phyloP scores from a whole-genome alignment of 2,888 invertebrate species.

The Coremacera marginata region DNA sequence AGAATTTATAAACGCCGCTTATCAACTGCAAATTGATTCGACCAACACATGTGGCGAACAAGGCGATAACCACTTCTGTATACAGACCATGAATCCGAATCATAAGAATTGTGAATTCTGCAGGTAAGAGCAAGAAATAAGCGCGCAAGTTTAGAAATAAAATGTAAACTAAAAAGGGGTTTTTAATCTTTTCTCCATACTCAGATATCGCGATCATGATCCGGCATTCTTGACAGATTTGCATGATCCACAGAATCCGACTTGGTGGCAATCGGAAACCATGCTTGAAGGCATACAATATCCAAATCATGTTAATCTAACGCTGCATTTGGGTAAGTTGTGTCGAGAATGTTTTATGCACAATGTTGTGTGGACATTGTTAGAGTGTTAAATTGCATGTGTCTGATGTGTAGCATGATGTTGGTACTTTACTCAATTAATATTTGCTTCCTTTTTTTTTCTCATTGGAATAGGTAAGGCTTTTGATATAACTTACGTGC shows the following conservation, averaged over 20 bases:
- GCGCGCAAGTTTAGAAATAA: neutral
- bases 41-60: slow-evolving; percentile 96
- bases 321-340: slow-evolving; percentile 83
- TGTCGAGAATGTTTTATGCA: too few species aligned
- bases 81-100: slow-evolving; percentile 86
- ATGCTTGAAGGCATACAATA: slow-evolving; percentile 94
- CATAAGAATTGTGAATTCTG: slow-evolving; percentile 87
- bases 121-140: slow-evolving; percentile 67
- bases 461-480: slow-evolving; percentile 81
- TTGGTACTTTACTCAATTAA: neutral
- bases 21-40: slow-evolving; percentile 87
- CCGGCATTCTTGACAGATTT: slow-evolving; percentile 89
- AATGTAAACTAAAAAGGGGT: too few species aligned
- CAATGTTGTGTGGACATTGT: too few species aligned
- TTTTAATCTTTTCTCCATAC: too few species aligned
- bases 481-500: slow-evolving; percentile 96
- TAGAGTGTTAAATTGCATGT: neutral
- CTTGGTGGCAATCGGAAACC: slow-evolving; percentile 99
- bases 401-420: neutral
- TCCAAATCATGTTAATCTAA: slow-evolving; percentile 93
- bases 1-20: slow-evolving; percentile 97
- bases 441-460: slow-evolving; percentile 21
- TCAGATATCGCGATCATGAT: slow-evolving; percentile 74
- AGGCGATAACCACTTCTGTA: slow-evolving; percentile 85
- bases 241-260: slow-evolving; percentile 89